Evolutionary conservation across 1,140 invertebrate species (phyloP).

Genomic region (Brachionus sp.): DNA sequence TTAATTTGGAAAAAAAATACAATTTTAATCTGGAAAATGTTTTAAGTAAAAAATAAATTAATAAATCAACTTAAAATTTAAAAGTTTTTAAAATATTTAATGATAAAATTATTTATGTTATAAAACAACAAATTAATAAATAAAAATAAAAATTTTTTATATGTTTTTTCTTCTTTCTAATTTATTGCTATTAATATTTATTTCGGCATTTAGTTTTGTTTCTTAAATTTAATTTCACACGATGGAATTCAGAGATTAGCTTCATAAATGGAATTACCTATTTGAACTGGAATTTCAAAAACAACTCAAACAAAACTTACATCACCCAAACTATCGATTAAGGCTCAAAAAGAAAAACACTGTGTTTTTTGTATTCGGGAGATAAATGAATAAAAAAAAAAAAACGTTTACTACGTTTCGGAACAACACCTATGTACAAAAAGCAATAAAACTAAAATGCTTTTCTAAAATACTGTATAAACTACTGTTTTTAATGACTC

Average conservation of each 20-base stretch:
- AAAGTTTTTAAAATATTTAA: not conserved
- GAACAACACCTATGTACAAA: not conserved
- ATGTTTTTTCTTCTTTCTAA: not conserved
- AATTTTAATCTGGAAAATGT: not conserved
- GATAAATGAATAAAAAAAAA: not conserved
- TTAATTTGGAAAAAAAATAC: not conserved
- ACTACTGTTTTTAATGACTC: constrained; percentile 7
- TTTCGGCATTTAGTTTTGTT: not conserved
- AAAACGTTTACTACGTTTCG: not conserved
- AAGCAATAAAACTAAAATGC: not conserved
- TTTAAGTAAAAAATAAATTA: not conserved
- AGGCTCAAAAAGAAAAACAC: not conserved
- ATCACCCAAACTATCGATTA: not conserved
- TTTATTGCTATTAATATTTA: not conserved
- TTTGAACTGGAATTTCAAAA: not conserved
- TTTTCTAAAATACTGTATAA: not conserved
- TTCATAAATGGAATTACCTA: not conserved
- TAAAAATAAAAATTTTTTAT: not conserved
- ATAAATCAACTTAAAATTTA: not conserved
- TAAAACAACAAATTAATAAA: not conserved
- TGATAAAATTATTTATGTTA: not conserved
- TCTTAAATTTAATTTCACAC: not conserved
- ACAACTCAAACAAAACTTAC: not conserved
- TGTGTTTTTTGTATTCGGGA: not conserved
- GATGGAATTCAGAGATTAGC: not conserved